Base-by-base conservation (phyloP, 2,113 vertebrate species). In the Spilogale gracilis region DNA sequence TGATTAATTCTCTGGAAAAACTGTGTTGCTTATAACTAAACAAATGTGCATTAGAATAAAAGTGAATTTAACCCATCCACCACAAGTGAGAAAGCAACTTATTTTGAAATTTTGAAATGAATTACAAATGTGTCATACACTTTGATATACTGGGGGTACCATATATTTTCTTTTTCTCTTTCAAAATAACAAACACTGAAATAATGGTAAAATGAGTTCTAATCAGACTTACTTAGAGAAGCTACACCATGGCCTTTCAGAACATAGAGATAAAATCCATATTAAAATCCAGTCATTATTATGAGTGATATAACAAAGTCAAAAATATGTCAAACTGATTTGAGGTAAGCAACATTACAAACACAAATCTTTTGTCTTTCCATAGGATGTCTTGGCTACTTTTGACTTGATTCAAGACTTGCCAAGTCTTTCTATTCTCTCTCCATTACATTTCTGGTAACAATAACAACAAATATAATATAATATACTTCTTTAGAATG, bases 401-500 rank as follows among this genome's bases (percentile, higher is more conserved):
- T 95, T 89, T 87, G 91, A 92, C 20, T 96, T 94, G 74, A 87
- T 94, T 93, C 30, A 90, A 89, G 63, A 86, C 78, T 97, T 98
- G 11, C 83, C 86, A 97, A 14, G 95, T 82, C 9, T 78, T 74
- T 81, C 61, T 89, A 7, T 27, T 67, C 84, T 97, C 81, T 3
- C 69, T 16, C 45, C 90, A 87, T 96, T 1, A 0, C 6, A 74
- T 97, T 61, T 78, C 27, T 2, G 79, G 18, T 27, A 54, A 6
- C 3, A 73, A 52, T 8, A 95, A 97, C 94, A 93, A 94, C 81
- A 65, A 98, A 96, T 92, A 97, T 96, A 96, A 96, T 92, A 97
- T 96, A 96, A 89, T 91, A 8, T 94, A 96, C 98, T 97, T 38
- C 76, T 97, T 97, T 94, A 86, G 61, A 98, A 95, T 87, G 95